phyloP scores from a whole-genome alignment of 2,797 vertebrate species.

The Sebastes miniatus region DNA sequence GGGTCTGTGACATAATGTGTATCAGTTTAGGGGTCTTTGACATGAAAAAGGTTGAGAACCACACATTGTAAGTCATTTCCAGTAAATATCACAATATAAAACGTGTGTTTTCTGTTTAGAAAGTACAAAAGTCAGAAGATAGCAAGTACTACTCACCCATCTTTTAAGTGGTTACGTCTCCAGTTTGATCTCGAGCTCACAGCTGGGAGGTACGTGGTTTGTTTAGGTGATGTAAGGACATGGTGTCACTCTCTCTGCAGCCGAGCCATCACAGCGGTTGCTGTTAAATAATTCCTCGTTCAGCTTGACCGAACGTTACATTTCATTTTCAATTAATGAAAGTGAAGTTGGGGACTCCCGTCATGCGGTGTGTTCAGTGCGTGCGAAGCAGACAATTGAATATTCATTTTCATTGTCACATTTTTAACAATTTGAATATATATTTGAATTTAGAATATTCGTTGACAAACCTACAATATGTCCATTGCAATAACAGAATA shows the following conservation, averaged over 20 bases:
- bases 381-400: background rate
- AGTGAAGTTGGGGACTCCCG: background rate
- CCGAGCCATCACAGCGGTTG: too few species aligned
- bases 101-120: too few species aligned
- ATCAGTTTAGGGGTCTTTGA: too few species aligned
- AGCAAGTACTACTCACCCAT: too few species aligned
- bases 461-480: background rate
- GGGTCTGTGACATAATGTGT: rapidly evolving
- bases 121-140: too few species aligned
- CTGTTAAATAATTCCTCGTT: background rate
- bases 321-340: background rate
- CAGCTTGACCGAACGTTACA: background rate
- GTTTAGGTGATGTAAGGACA: too few species aligned
- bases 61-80: too few species aligned
- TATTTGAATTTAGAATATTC: background rate
- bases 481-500: background rate
- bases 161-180: too few species aligned
- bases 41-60: rapidly evolving
- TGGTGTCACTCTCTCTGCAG: too few species aligned
- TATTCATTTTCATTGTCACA: background rate
- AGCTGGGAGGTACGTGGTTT: too few species aligned
- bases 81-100: too few species aligned
- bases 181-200: too few species aligned
- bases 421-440: background rate
- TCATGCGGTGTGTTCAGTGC: background rate